Percentiles rank a stretch among this genome's conserved stretches.
These are phyloP conservation scores for Ictidomys tridecemlineatus DNA, from an alignment of 2,113 vertebrate genomes.

Conservation along the genomic window DNA sequence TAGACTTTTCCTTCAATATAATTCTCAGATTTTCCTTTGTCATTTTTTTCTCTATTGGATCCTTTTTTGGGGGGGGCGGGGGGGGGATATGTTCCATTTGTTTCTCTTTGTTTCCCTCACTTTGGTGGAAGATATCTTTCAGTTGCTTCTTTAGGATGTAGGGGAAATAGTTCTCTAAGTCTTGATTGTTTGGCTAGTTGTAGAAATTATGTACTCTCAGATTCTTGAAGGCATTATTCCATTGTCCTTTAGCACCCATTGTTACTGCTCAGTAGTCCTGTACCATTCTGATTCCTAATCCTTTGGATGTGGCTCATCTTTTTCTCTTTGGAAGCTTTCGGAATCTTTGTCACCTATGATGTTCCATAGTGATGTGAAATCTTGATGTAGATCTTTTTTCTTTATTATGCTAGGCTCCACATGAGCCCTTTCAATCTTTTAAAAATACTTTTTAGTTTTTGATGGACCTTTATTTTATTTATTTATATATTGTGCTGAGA, in stretches of 20 bases:
- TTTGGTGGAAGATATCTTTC: not conserved
- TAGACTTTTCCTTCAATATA: not conserved
- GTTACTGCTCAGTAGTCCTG: not conserved
- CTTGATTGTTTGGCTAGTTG: constrained; percentile 30
- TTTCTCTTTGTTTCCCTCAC: constrained; percentile 39
- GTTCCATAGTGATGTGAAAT: constrained; percentile 9
- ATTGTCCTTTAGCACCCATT: constrained; percentile 35
- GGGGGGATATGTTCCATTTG: not conserved
- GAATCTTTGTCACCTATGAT: not conserved
- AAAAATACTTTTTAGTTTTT: too few relatives aligned
- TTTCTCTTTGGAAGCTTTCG: constrained; percentile 55
- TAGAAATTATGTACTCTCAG: not conserved
- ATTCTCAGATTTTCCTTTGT: constrained; percentile 36
- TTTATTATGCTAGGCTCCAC: not conserved
- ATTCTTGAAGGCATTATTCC: constrained; percentile 7
- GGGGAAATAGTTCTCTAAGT: constrained; percentile 2
- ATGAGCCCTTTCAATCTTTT: constrained; percentile 8
- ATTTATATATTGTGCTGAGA: too few relatives aligned
- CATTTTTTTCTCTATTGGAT: not conserved
- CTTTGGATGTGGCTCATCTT: constrained; percentile 43
- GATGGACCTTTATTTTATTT: too few relatives aligned
- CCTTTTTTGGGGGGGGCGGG: not conserved
- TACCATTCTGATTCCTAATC: not conserved
- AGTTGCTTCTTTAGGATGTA: not conserved
- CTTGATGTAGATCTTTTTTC: constrained; percentile 15